Evolutionary conservation across 2,113 vertebrate species (phyloP).

Genomic region (Tauraco erythrolophus): DNA sequence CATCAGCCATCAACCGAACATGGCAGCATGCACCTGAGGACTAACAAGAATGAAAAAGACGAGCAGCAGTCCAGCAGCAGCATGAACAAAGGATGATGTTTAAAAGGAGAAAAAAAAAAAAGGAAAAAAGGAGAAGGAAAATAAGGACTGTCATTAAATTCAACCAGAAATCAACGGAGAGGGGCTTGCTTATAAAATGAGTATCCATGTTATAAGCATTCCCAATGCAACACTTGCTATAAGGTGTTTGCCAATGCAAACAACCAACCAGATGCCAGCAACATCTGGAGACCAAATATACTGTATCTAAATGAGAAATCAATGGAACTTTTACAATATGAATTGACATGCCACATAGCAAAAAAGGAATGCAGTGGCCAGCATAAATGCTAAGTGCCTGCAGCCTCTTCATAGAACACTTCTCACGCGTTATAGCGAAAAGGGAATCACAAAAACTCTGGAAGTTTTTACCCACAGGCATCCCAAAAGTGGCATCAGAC

Average conservation of each 20-base stretch:
- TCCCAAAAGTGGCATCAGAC: neutral
- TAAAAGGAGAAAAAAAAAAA: neutral
- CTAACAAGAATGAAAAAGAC: neutral
- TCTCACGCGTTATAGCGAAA: neutral
- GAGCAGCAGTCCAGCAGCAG: neutral
- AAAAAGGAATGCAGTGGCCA: neutral
- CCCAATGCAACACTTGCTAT: neutral
- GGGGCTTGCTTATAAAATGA: neutral
- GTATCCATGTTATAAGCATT: neutral
- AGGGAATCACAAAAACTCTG: neutral
- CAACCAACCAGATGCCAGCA: constrained; percentile 11
- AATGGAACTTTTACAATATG: neutral
- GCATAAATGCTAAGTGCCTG: neutral
- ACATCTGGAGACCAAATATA: constrained; percentile 28
- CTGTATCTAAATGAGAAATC: neutral
- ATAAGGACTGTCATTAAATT: neutral
- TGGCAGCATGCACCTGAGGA: neutral
- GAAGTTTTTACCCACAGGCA: neutral
- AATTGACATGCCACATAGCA: neutral
- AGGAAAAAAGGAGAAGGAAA: neutral
- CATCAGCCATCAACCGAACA: neutral
- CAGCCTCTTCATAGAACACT: neutral
- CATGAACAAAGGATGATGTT: neutral
- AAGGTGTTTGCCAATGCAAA: neutral
- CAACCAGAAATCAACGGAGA: neutral